Percentiles rank a stretch among this genome's conserved stretches.
Conservation (phyloP, 2,113 vertebrate species). For the Trogon melanurus region DNA sequence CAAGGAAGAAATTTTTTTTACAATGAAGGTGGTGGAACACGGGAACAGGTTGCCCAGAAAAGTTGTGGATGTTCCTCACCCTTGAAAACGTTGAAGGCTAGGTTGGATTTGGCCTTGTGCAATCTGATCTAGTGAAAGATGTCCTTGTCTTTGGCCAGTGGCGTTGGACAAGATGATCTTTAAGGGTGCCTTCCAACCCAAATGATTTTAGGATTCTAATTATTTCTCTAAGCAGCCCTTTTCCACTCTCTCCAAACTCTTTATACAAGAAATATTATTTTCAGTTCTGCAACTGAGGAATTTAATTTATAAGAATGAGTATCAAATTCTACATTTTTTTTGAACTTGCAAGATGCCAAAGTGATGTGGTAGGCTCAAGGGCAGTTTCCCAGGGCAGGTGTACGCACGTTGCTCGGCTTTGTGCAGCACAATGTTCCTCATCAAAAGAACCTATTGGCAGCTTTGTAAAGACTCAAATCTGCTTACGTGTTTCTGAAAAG, state of each 20-base stretch:
- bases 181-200: neutral
- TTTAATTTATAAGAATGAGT: neutral
- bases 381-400: neutral
- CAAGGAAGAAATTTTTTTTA: no score
- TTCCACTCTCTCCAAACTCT: neutral
- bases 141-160: neutral
- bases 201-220: neutral
- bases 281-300: neutral
- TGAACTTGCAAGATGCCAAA: neutral
- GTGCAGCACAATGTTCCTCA: neutral
- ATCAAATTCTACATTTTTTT: neutral
- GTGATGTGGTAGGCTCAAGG: rapidly evolving
- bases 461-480: neutral
- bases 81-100: neutral
- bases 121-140: neutral
- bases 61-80: no score
- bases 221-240: neutral
- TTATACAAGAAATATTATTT: neutral
- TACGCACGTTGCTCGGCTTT: neutral
- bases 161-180: neutral
- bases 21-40: no score
- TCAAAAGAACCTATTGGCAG: neutral
- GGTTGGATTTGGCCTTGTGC: neutral
- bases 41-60: no score
- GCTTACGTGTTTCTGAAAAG: neutral